phyloP scores from a whole-genome alignment of 1,140 invertebrate species.

The Aphelinus atriplicis region DNA sequence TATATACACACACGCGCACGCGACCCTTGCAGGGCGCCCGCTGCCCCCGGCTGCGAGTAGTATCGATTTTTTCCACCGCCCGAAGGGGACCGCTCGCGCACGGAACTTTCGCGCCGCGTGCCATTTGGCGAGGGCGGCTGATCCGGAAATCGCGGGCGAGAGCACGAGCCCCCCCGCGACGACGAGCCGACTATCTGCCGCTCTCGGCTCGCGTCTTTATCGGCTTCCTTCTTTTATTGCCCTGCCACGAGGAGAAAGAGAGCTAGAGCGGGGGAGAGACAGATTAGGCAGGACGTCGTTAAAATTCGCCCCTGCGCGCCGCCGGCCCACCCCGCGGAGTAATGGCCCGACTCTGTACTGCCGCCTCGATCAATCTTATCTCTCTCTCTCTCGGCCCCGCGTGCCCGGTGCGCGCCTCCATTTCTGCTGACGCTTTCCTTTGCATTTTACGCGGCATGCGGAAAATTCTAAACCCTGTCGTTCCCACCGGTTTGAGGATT shows the following conservation, averaged over 20 bases:
- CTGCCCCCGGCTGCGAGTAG: background rate
- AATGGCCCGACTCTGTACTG: no score
- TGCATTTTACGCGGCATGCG: no score
- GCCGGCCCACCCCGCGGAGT: background rate
- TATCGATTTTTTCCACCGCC: slow-evolving; percentile 12
- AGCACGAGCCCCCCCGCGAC: slow-evolving; percentile 22
- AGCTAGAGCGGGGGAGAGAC: background rate
- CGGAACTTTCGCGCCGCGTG: background rate
- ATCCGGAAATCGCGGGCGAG: slow-evolving; percentile 41
- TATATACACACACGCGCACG: no score
- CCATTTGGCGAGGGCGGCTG: slow-evolving; percentile 35
- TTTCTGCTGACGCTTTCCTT: no score
- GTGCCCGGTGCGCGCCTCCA: no score
- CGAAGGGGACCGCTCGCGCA: background rate
- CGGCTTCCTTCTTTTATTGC: background rate
- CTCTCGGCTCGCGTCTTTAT: background rate
- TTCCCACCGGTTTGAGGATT: no score
- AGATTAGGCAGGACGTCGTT: background rate
- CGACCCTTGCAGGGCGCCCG: background rate
- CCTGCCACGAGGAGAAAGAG: background rate
- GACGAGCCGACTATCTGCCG: no score
- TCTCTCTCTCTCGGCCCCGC: no score
- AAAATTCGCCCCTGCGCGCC: slow-evolving; percentile 4
- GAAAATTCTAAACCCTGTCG: no score
- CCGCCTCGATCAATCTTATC: no score